Evolutionary conservation across 2,797 vertebrate genomes (phyloP).

Genomic region (Craterocephalus amniculus): DNA sequence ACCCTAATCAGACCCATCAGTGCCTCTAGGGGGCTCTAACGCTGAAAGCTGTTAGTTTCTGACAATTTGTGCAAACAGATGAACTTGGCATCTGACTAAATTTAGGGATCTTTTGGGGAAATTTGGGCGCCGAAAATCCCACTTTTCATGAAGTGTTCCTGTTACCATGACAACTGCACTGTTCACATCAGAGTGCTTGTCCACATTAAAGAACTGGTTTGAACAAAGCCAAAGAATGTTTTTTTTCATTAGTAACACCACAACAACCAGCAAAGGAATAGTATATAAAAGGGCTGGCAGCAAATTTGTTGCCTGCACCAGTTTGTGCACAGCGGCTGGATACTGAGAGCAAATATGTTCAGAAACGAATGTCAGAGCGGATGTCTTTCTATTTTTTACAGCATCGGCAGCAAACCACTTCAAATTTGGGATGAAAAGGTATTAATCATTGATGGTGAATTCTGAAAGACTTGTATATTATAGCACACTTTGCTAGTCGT

Average conservation of each 20-base stretch:
- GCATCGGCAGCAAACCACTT: conserved; percentile 96
- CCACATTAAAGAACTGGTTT: conserved; percentile 34
- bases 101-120: too few relatives aligned
- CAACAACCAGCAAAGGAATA: too few relatives aligned
- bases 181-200: too few relatives aligned
- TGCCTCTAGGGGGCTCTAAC: too few relatives aligned
- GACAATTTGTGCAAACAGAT: too few relatives aligned
- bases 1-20: too few relatives aligned
- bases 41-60: too few relatives aligned
- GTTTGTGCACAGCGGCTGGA: background rate
- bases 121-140: too few relatives aligned
- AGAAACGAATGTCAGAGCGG: conserved; percentile 98
- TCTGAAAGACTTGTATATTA: background rate
- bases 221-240: conserved; percentile 27
- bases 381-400: conserved; percentile 95
- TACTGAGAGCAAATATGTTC: conserved; percentile 87
- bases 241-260: conserved; percentile 65
- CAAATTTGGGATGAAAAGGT: conserved; percentile 99
- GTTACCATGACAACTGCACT: conserved; percentile 62
- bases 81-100: too few relatives aligned
- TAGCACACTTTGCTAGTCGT: conserved; percentile 26
- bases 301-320: conserved; percentile 3
- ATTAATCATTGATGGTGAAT: conserved; percentile 3
- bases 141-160: too few relatives aligned
- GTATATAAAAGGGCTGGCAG: conserved; percentile 61